These are phyloP conservation scores for Sardinella longiceps DNA, from an alignment of 2,797 vertebrate species.

Conservation along the genomic window DNA sequence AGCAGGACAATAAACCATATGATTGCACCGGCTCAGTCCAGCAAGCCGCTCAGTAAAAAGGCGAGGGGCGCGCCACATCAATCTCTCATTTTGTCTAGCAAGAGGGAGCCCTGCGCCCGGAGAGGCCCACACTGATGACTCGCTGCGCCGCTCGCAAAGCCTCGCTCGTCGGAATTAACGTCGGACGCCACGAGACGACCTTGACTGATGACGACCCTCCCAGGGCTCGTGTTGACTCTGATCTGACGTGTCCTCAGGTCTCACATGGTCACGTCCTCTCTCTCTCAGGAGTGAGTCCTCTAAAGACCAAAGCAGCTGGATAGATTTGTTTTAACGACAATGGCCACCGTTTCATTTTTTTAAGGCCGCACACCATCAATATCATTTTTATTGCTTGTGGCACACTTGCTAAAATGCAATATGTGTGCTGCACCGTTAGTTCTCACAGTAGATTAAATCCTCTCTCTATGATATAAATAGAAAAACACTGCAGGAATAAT, in stretches of 20 bases:
- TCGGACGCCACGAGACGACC: neutral
- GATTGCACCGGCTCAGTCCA: constrained; percentile 27
- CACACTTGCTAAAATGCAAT: neutral
- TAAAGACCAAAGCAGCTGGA: neutral
- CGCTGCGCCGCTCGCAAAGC: neutral
- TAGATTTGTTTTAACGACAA: neutral
- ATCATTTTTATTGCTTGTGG: neutral
- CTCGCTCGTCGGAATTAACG: neutral
- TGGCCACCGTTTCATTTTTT: neutral
- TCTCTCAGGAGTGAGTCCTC: neutral
- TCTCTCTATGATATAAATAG: constrained; percentile 8
- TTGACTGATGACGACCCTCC: neutral
- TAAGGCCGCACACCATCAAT: neutral
- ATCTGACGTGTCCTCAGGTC: neutral
- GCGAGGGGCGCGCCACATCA: neutral
- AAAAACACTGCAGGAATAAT: neutral
- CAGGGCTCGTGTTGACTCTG: neutral
- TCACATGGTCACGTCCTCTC: neutral
- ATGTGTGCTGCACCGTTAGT: neutral
- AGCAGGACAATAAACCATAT: constrained; percentile 28
- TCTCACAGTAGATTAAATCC: constrained; percentile 1
- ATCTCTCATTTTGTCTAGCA: neutral
- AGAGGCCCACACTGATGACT: neutral
- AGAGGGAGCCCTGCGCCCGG: neutral
- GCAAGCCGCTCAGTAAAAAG: neutral